phyloP scores from a whole-genome alignment of 2,113 vertebrate species.

The Crotalus tigris region DNA sequence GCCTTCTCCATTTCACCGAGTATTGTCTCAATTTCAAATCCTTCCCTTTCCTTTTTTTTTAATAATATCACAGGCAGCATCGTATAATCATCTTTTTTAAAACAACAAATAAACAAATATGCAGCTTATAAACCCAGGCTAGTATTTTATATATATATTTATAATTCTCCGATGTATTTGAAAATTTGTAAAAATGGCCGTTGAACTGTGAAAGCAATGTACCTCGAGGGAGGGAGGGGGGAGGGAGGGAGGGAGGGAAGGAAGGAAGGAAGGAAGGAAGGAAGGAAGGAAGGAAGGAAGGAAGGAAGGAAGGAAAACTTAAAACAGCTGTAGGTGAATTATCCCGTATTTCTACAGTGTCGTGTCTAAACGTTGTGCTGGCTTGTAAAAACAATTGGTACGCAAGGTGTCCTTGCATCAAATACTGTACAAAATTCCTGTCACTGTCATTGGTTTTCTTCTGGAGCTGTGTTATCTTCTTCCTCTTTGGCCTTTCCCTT shows the following conservation, averaged over 20 bases:
- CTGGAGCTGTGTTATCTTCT: conserved; percentile 56
- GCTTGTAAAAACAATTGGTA: conserved; percentile 80
- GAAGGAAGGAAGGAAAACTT: conserved; percentile 63
- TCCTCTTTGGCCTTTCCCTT: conserved; percentile 68
- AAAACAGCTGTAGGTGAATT: conserved; percentile 77
- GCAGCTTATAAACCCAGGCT: conserved; percentile 62
- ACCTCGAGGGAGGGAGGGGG: conserved; percentile 42
- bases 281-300: not conserved
- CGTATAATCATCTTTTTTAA: conserved; percentile 58
- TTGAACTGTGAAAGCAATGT: conserved; percentile 76
- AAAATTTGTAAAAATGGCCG: conserved; percentile 80
- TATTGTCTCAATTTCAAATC: conserved; percentile 65
- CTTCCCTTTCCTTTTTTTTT: conserved; percentile 41
- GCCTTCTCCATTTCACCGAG: conserved; percentile 56
- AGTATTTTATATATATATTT: conserved; percentile 58
- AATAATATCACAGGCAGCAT: conserved; percentile 75
- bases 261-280: too few species aligned
- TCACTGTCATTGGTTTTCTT: conserved; percentile 65
- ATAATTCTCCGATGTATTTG: conserved; percentile 51
- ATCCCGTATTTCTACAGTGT: conserved; percentile 96
- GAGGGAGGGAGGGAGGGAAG: too few species aligned
- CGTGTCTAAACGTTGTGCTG: conserved; percentile 99
- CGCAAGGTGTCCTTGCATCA: conserved; percentile 65
- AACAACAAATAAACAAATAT: conserved; percentile 52
- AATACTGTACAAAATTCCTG: conserved; percentile 61